These are phyloP conservation scores for Drosophila lini DNA, from an alignment of 1,140 invertebrate species.

Conservation along the genomic window DNA sequence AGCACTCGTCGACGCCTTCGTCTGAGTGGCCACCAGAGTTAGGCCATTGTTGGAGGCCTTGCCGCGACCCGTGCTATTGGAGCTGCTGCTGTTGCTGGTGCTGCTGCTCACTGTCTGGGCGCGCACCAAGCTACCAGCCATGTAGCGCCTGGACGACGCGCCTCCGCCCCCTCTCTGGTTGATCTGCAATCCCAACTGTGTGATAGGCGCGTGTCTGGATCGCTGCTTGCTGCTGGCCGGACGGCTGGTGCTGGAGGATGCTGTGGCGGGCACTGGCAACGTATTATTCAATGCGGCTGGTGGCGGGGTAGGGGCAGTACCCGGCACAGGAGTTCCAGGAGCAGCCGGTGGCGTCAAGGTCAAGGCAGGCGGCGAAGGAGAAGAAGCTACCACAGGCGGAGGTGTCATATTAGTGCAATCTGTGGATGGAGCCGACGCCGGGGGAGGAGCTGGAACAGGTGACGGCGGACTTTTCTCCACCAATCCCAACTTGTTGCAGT, in stretches of 20 bases:
- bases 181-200: slow-evolving; percentile 62
- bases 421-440: not conserved
- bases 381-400: not conserved
- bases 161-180: slow-evolving; percentile 38
- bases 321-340: slow-evolving; percentile 42
- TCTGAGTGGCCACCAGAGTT: slow-evolving; percentile 42
- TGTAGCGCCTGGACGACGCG: slow-evolving; percentile 59
- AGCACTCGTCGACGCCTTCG: slow-evolving; percentile 27
- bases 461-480: slow-evolving; percentile 5
- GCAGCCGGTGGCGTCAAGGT: slow-evolving; percentile 61
- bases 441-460: slow-evolving; percentile 7
- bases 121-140: slow-evolving; percentile 73
- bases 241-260: slow-evolving; percentile 14
- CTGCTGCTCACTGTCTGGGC: slow-evolving; percentile 75
- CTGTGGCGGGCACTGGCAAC: slow-evolving; percentile 44
- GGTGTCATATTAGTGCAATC: not conserved
- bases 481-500: slow-evolving; percentile 54
- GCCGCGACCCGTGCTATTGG: slow-evolving; percentile 48
- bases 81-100: slow-evolving; percentile 70
- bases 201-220: slow-evolving; percentile 60
- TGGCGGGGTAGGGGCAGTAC: slow-evolving; percentile 35
- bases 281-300: slow-evolving; percentile 19
- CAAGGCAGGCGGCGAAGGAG: slow-evolving; percentile 56
- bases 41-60: slow-evolving; percentile 47
- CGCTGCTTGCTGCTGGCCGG: slow-evolving; percentile 66